These are phyloP conservation scores for Rhodinocichla rosea DNA, from an alignment of 2,113 vertebrate genomes.

Conservation along the genomic window DNA sequence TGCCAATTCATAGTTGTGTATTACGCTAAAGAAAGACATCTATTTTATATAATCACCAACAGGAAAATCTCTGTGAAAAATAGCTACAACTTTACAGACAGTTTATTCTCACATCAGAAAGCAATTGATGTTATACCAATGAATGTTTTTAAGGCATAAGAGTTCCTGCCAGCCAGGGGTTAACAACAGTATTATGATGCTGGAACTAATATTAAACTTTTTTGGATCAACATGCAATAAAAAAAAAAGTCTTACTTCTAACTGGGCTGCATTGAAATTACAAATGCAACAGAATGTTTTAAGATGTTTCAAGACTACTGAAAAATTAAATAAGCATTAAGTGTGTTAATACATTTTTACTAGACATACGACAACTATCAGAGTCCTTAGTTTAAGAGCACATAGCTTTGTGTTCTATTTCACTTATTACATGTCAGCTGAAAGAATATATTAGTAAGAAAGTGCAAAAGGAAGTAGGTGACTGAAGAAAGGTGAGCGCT, in stretches of 20 bases:
- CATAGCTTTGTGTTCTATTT: neutral
- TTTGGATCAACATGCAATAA: neutral
- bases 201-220: neutral
- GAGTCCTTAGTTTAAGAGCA: neutral
- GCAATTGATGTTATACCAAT: neutral
- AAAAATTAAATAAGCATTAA: neutral
- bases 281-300: neutral
- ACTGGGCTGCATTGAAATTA: neutral
- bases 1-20: neutral
- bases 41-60: neutral
- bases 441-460: neutral
- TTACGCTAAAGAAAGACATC: neutral
- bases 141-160: neutral
- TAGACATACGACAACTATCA: neutral
- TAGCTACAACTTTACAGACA: neutral
- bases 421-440: neutral
- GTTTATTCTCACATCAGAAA: neutral
- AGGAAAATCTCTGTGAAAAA: neutral
- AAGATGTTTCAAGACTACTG: neutral
- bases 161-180: neutral
- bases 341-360: neutral
- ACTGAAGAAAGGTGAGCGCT: neutral
- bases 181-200: neutral
- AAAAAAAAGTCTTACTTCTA: neutral
- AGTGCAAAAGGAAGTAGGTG: neutral